Base-by-base conservation (phyloP, 2,113 vertebrate genomes). In the Toxotes jaculatrix region DNA sequence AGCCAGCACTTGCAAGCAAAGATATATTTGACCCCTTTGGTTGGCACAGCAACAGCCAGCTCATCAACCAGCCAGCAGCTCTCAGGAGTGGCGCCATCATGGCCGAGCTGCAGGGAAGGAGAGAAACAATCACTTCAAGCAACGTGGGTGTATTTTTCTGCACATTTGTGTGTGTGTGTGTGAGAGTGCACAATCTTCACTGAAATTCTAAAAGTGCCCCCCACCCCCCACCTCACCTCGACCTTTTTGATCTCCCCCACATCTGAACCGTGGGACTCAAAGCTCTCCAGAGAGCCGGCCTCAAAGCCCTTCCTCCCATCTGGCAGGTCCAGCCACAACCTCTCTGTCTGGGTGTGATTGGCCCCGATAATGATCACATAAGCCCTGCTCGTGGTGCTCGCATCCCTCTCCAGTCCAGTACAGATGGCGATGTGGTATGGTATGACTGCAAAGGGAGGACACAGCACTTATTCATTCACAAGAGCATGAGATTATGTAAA, bases 21-120 rank as follows among this genome's bases (percentile, higher is more conserved):
- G 4, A 94, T 95, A 71, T 97, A 99, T 95, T 96, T 97, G 90
- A 96, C 91, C 0, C 97, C 98, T 92, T 97, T 98, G 64, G 97
- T 99, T 85, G 98, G 98, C 86, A 99, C 97, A 0, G 96, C 62
- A 21, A 99, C 93, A 27, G 91, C 92, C 83, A 99, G 89, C 90
- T 98, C 97, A 9, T 98, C 97, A 86, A 99, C 91, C 81, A 99
- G 75, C 98, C 98, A 99, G 93, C 97, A 99, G 94, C 98, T 99
- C 91, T 99, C 98, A 0, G 98, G 97, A 12, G 98, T 97, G 32
- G 96, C 96, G 0, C 98, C 98, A 0, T 99, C 97, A 0, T 99
- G 98, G 55, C 98, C 98, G 31, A 99, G 94, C 98, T 99, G 89
- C 23, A 77, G 68, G 77, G 45, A 40, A 32, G 43, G 32, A 59